Evolutionary conservation across 1,140 invertebrate genomes (phyloP).

Genomic region (Oreohelix idahoensis): DNA sequence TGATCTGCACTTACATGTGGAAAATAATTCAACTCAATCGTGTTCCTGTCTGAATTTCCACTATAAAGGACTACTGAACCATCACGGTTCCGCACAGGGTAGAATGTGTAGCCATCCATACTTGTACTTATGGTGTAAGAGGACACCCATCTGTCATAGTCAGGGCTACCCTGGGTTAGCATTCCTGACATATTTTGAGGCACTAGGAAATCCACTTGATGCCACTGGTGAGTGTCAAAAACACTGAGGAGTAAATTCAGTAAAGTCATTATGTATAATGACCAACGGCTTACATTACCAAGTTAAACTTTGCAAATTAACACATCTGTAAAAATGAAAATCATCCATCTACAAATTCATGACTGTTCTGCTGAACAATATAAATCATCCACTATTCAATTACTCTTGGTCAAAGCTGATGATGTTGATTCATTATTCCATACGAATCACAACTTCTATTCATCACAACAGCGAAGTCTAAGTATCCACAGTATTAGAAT

Average conservation of each 20-base stretch:
- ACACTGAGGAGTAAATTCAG: conserved; percentile 24
- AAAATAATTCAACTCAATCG: conserved; percentile 1
- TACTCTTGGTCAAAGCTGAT: too few species aligned
- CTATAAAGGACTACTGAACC: background rate
- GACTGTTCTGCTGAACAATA: too few species aligned
- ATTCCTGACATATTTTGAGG: conserved; percentile 46
- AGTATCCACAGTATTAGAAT: too few species aligned
- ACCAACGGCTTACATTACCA: too few species aligned
- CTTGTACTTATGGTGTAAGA: conserved; percentile 27
- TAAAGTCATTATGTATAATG: background rate
- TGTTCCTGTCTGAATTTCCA: conserved; percentile 19
- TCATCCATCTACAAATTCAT: too few species aligned
- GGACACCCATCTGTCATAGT: conserved; percentile 46
- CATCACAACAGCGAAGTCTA: too few species aligned
- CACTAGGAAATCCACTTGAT: conserved; percentile 42
- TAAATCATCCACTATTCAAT: too few species aligned
- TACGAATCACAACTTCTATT: too few species aligned
- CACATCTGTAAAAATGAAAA: too few species aligned
- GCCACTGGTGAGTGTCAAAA: conserved; percentile 43
- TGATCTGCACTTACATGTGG: conserved; percentile 12
- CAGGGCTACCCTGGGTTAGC: conserved; percentile 51
- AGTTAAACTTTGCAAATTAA: too few species aligned
- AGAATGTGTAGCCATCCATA: conserved; percentile 27
- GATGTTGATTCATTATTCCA: too few species aligned
- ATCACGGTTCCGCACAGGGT: background rate